These are phyloP conservation scores for Turdus rufiventris DNA, from an alignment of 2,113 vertebrate species.

Conservation along the genomic window DNA sequence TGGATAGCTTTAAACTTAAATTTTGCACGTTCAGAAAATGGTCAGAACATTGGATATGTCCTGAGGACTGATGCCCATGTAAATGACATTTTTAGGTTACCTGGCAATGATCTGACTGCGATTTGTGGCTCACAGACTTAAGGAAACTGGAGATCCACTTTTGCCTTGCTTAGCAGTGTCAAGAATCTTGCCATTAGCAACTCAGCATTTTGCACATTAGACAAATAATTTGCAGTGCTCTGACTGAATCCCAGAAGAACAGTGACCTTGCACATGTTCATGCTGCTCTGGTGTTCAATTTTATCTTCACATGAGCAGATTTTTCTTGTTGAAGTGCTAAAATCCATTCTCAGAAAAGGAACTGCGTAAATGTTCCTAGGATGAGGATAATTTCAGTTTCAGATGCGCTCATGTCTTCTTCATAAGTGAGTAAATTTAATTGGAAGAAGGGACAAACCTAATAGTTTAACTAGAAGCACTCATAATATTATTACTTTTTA, in stretches of 20 bases:
- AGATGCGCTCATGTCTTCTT: neutral
- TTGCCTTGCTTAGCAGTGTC: neutral
- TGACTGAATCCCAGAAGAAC: neutral
- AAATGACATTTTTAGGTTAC: neutral
- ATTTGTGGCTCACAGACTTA: neutral
- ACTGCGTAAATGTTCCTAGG: neutral
- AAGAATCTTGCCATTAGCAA: neutral
- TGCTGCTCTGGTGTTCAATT: neutral
- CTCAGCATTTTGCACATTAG: slow-evolving; percentile 13
- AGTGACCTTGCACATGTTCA: slow-evolving; percentile 35
- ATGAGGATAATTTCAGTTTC: neutral
- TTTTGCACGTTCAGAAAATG: neutral
- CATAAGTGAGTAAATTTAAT: slow-evolving; percentile 33
- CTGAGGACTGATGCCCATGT: neutral
- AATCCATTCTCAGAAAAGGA: neutral
- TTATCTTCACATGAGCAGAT: slow-evolving; percentile 34
- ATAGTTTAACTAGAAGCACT: slow-evolving; percentile 29
- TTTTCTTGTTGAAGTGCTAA: slow-evolving; percentile 38
- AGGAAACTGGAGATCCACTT: neutral
- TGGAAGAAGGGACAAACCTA: slow-evolving; percentile 16
- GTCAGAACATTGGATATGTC: accelerated
- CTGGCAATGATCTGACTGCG: neutral
- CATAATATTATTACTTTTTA: slow-evolving; percentile 51
- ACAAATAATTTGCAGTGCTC: slow-evolving; percentile 19
- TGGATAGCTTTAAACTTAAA: neutral